Evolutionary conservation across 1,140 invertebrate genomes (phyloP).

Genomic region (Ooceraea biroi): DNA sequence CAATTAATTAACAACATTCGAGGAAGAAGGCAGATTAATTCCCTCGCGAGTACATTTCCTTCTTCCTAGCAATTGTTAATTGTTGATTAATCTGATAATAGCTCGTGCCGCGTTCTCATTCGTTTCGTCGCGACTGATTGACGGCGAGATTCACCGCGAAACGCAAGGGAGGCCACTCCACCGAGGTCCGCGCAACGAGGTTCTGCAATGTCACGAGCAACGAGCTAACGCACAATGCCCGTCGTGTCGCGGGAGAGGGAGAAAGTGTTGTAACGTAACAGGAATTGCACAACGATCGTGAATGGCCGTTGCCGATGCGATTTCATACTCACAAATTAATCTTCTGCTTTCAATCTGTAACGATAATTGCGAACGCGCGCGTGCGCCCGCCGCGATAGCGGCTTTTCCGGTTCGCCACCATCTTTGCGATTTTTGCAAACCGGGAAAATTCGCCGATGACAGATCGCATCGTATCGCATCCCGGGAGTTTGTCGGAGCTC

Average conservation of each 20-base stretch:
- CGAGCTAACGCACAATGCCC: slow-evolving; percentile 7
- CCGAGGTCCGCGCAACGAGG: slow-evolving; percentile 5
- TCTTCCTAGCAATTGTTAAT: too few species aligned
- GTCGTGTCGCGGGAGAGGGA: slow-evolving; percentile 1
- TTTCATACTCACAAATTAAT: slow-evolving; percentile 42
- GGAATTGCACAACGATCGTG: slow-evolving; percentile 37
- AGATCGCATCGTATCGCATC: slow-evolving; percentile 51
- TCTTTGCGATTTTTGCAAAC: slow-evolving; percentile 22
- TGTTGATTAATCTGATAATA: slow-evolving; percentile 1
- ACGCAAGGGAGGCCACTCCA: background rate
- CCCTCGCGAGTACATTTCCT: too few species aligned
- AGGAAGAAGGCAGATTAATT: background rate
- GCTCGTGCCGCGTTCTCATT: background rate
- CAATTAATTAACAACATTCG: background rate
- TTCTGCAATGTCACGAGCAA: slow-evolving; percentile 55
- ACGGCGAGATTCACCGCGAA: slow-evolving; percentile 27
- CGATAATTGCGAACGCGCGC: slow-evolving; percentile 25
- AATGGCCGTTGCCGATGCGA: slow-evolving; percentile 23
- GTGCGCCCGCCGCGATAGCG: background rate
- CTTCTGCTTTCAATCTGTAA: slow-evolving; percentile 35
- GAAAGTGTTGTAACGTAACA: slow-evolving; percentile 31
- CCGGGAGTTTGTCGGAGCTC: slow-evolving; percentile 77
- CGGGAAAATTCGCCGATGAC: background rate
- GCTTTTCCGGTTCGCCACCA: slow-evolving; percentile 22
- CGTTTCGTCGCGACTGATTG: slow-evolving; percentile 25